phyloP scores from a whole-genome alignment of 2,797 vertebrate species.

The Leontocebus nigricollis region DNA sequence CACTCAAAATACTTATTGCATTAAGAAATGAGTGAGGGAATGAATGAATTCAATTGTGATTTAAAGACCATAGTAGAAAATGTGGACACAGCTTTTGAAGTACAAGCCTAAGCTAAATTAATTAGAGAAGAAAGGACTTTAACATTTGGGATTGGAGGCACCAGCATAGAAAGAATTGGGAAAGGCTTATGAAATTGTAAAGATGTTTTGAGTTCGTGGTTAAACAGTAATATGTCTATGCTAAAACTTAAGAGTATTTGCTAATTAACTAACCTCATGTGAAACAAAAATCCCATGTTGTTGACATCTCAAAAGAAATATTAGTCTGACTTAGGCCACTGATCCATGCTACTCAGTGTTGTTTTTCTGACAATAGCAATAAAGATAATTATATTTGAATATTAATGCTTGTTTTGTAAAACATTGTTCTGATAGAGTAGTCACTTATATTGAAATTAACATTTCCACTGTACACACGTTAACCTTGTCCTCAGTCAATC shows the following conservation, averaged over 20 bases:
- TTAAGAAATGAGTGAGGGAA: neutral
- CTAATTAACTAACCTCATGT: neutral
- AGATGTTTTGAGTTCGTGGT: conserved; percentile 5
- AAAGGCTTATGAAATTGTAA: neutral
- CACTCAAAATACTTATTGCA: neutral
- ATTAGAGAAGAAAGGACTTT: neutral
- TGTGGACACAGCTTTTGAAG: neutral
- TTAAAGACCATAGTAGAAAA: neutral
- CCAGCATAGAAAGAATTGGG: neutral
- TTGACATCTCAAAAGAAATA: conserved; percentile 44
- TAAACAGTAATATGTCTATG: neutral
- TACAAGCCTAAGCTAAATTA: neutral
- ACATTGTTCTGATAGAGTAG: conserved; percentile 22
- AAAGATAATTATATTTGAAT: conserved; percentile 57
- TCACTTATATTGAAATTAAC: conserved; percentile 47
- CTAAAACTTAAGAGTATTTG: conserved; percentile 2
- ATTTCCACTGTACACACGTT: neutral
- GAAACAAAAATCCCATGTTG: neutral
- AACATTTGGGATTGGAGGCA: neutral
- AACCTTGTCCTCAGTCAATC: conserved; percentile 21
- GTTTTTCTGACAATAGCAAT: conserved; percentile 36
- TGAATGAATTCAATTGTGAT: neutral
- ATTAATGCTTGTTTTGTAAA: conserved; percentile 53
- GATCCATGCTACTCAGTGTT: neutral
- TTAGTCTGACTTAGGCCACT: conserved; percentile 15